A percentile compares a stretch with the other conserved stretches of the same genome.
These are phyloP conservation scores for Cherax quadricarinatus DNA, from an alignment of 1,140 invertebrate genomes.

Conservation along the genomic window DNA sequence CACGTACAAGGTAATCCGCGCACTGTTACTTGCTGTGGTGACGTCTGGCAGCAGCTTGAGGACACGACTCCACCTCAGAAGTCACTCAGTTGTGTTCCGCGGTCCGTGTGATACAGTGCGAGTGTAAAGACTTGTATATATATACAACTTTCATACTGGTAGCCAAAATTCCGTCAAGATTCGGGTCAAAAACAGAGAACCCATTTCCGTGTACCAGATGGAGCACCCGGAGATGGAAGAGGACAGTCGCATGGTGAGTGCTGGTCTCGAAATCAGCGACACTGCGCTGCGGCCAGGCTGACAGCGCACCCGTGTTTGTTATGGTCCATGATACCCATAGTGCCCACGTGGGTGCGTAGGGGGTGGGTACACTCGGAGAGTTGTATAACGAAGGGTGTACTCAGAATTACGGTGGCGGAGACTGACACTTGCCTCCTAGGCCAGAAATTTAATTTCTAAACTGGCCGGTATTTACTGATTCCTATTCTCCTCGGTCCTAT, in stretches of 20 bases:
- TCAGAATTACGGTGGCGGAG: too few species aligned
- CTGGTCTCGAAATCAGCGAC: not conserved
- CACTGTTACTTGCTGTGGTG: not conserved
- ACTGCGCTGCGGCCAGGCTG: not conserved
- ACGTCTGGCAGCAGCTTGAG: slow-evolving; percentile 24
- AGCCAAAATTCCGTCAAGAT: slow-evolving; percentile 84
- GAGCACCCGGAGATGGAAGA: slow-evolving; percentile 80
- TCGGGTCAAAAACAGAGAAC: slow-evolving; percentile 92
- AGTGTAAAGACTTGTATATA: not conserved
- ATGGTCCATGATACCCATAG: not conserved
- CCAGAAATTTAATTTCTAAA: too few species aligned
- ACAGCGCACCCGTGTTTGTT: not conserved
- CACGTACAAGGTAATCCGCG: not conserved
- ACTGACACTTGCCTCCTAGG: too few species aligned
- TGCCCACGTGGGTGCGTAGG: not conserved
- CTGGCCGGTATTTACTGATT: too few species aligned
- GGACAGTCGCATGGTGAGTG: slow-evolving; percentile 43
- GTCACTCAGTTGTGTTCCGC: slow-evolving; percentile 42
- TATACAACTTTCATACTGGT: not conserved
- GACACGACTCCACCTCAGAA: not conserved
- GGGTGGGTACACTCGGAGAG: not conserved
- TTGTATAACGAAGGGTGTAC: too few species aligned
- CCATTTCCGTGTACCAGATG: slow-evolving; percentile 90
- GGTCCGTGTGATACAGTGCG: slow-evolving; percentile 36
- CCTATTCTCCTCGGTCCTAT: too few species aligned